Percentiles rank a stretch among this genome's conserved stretches.
These are phyloP conservation scores for Acleris cristana DNA, from an alignment of 2,888 invertebrate genomes.

Conservation along the genomic window DNA sequence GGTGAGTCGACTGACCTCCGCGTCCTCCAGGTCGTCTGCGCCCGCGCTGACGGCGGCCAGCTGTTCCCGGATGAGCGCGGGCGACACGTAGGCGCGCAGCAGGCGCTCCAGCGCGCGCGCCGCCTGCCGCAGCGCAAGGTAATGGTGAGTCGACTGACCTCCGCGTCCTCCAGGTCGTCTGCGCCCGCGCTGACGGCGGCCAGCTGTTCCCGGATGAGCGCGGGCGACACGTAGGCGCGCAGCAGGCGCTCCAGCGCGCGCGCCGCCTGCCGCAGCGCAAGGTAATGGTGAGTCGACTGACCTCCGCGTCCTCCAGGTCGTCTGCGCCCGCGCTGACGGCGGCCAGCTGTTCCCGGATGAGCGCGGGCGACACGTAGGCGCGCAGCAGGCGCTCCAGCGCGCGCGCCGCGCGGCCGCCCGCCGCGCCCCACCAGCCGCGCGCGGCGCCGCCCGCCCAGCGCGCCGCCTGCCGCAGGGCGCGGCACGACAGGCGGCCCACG, in stretches of 20 bases:
- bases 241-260: slow-evolving; percentile 87
- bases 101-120: slow-evolving; percentile 87
- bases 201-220: slow-evolving; percentile 40
- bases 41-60: neutral
- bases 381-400: slow-evolving; percentile 88
- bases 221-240: slow-evolving; percentile 75
- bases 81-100: slow-evolving; percentile 82
- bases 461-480: slow-evolving; percentile 85
- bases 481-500: slow-evolving; percentile 87
- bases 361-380: slow-evolving; percentile 64
- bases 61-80: slow-evolving; percentile 40
- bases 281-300: slow-evolving; percentile 60
- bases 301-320: slow-evolving; percentile 31
- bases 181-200: slow-evolving; percentile 8
- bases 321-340: slow-evolving; percentile 29
- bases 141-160: too few species aligned
- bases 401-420: slow-evolving; percentile 79
- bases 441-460: slow-evolving; percentile 84
- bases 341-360: slow-evolving; percentile 40
- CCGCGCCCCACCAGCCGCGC: slow-evolving; percentile 89
- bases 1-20: neutral
- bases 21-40: slow-evolving; percentile 1
- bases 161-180: slow-evolving; percentile 30
- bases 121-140: slow-evolving; percentile 60
- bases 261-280: slow-evolving; percentile 77